Base-by-base conservation (phyloP, 2,113 vertebrate genomes). In the Aspiorhynchus laticeps region DNA sequence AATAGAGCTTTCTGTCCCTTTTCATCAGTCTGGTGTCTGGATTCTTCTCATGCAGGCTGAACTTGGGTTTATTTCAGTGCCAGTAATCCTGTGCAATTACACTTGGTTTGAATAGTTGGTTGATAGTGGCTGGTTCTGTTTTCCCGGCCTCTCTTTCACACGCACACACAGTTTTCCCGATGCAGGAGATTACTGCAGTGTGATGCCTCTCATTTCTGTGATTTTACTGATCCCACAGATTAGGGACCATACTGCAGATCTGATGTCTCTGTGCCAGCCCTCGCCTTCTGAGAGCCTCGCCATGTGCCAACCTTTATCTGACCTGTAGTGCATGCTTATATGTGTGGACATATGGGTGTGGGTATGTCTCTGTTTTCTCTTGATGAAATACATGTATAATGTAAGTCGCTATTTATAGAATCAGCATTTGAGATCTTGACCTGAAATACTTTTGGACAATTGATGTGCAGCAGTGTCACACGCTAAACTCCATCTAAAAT, bases 211-310 rank as follows among this genome's bases (percentile, higher is more conserved):
- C 63, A 69, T 83, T 73, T 83, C 65, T 9, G 12, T 31, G 8
- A 59, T 46, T 82, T 81, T 82, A 81, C 77, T 80, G 77, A 81
- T 81, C 59, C 43, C 51, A 28, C 79, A 83, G 61, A 83, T 83
- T 69, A 83, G 36, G 38, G 41, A 67, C 38, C 81, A 83, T 43
- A 51, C 51, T 77, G 71, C 84, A 43, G 14, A 38, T 67, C 56
- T 43, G 24, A 43, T 65, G 53, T 48, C n/a, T 2, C 53, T 36
- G 84, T 73, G 81, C 81, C 81, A 83, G 43, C 53, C 38, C 43
- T 28, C 43, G 38, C 41, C 38, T 3, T 24, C 3, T 41, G 41
- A 77, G 43, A 46, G 75, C 41, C 24, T 74, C 69, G 6, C 78
- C 53, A 61, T 83, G 65, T 71, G 65, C 65, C 43, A 83, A 73